Conservation (phyloP, 2,888 invertebrate species). For the Zootermopsis nevadensis region DNA sequence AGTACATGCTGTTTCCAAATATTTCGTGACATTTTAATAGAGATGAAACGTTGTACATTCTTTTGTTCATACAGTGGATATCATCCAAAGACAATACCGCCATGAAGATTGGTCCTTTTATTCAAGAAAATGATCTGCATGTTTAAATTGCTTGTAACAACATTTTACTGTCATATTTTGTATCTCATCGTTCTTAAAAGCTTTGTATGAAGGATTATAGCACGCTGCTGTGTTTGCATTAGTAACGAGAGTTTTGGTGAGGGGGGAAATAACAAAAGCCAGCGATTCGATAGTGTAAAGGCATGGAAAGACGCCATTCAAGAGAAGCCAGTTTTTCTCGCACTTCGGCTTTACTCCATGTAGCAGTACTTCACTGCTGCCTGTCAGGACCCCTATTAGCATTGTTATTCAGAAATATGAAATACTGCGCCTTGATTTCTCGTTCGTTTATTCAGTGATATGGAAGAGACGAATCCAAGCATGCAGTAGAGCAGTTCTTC, state of each 20-base stretch:
- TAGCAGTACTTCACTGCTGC: constrained; percentile 12
- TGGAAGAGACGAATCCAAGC: constrained; percentile 40
- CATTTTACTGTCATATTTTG: too few relatives aligned
- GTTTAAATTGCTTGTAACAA: too few relatives aligned
- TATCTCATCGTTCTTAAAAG: too few relatives aligned
- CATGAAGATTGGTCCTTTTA: too few relatives aligned
- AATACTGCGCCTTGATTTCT: constrained; percentile 46
- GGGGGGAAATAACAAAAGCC: neutral
- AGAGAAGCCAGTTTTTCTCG: neutral
- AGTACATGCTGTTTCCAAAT: too few relatives aligned
- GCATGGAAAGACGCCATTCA: neutral
- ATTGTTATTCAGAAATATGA: constrained; percentile 46
- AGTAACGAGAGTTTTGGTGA: neutral
- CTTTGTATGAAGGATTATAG: neutral
- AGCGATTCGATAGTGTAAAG: neutral
- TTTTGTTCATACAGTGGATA: too few relatives aligned
- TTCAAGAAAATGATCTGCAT: too few relatives aligned
- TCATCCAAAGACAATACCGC: too few relatives aligned
- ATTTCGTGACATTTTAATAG: too few relatives aligned
- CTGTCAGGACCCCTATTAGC: constrained; percentile 45
- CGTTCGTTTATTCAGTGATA: constrained; percentile 49
- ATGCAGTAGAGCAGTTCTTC: constrained; percentile 23
- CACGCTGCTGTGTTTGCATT: neutral
- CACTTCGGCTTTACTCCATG: neutral
- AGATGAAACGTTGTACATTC: too few relatives aligned